These are phyloP conservation scores for Hylaeus anthracinus DNA, from an alignment of 1,140 invertebrate species.

Conservation along the genomic window DNA sequence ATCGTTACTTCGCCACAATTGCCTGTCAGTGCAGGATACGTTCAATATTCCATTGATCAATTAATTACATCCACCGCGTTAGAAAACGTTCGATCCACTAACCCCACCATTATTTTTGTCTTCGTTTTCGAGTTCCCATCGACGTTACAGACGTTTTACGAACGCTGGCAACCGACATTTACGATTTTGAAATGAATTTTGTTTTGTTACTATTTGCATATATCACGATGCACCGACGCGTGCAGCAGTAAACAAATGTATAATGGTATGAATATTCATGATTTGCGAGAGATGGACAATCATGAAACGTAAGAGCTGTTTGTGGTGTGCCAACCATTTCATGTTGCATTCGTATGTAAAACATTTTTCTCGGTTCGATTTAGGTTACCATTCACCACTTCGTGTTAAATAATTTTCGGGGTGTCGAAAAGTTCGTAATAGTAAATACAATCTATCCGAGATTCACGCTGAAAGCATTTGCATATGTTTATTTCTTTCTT, in stretches of 20 bases:
- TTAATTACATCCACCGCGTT: constrained; percentile 28
- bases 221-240: constrained; percentile 43
- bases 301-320: constrained; percentile 54
- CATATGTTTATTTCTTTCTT: too few species aligned
- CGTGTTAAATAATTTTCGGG: too few species aligned
- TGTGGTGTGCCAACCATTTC: too few species aligned
- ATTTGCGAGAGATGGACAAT: constrained; percentile 40
- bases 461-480: too few species aligned
- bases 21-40: constrained; percentile 16
- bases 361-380: too few species aligned
- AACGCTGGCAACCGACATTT: neutral
- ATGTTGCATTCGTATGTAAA: too few species aligned
- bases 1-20: constrained; percentile 37
- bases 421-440: too few species aligned
- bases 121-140: neutral
- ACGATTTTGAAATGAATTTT: constrained; percentile 54
- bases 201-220: constrained; percentile 60
- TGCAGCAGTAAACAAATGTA: constrained; percentile 36
- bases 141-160: neutral
- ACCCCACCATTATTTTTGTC: neutral
- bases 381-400: too few species aligned
- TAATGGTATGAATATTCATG: constrained; percentile 59
- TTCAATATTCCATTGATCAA: constrained; percentile 7
- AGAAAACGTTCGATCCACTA: constrained; percentile 5
- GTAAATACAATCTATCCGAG: too few species aligned